These are phyloP conservation scores for Chroicocephalus ridibundus DNA, from an alignment of 2,113 vertebrate species.

Conservation along the genomic window DNA sequence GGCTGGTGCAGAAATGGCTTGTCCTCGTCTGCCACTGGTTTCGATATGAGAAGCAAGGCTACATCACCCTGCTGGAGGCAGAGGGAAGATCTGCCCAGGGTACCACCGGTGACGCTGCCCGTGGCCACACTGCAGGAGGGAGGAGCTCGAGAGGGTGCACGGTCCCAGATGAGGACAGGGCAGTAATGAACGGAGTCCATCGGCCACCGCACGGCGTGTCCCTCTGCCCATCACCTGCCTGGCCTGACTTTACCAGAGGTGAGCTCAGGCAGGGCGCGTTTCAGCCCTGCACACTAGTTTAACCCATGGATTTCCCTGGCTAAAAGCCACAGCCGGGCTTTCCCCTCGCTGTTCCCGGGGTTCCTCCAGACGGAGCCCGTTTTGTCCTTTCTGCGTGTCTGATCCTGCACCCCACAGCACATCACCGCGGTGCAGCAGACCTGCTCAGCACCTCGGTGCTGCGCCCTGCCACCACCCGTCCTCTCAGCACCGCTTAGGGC, in stretches of 20 bases:
- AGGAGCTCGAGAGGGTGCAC: not conserved
- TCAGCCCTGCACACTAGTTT: not conserved
- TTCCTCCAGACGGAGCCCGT: not conserved
- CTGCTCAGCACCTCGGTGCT: not conserved
- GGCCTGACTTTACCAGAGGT: not conserved
- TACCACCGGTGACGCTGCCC: accelerated
- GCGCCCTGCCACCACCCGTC: not conserved
- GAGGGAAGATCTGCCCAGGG: not conserved
- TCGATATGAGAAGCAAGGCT: not conserved
- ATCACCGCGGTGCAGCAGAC: not conserved
- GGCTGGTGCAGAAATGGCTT: not conserved
- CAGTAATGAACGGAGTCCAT: not conserved
- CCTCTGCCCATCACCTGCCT: not conserved
- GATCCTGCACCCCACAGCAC: not conserved
- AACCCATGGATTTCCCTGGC: not conserved
- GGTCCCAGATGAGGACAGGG: not conserved
- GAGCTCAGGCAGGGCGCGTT: accelerated
- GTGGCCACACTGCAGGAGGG: not conserved
- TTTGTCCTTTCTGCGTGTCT: not conserved
- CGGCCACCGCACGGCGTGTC: accelerated
- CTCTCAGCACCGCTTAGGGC: not conserved
- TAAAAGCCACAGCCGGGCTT: not conserved
- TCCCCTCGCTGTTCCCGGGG: not conserved
- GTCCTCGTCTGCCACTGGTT: accelerated
- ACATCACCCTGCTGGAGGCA: not conserved